A percentile compares a stretch with the other conserved stretches of the same genome.
Conservation (phyloP, 2,888 invertebrate species). For the Pedicia rivosa region DNA sequence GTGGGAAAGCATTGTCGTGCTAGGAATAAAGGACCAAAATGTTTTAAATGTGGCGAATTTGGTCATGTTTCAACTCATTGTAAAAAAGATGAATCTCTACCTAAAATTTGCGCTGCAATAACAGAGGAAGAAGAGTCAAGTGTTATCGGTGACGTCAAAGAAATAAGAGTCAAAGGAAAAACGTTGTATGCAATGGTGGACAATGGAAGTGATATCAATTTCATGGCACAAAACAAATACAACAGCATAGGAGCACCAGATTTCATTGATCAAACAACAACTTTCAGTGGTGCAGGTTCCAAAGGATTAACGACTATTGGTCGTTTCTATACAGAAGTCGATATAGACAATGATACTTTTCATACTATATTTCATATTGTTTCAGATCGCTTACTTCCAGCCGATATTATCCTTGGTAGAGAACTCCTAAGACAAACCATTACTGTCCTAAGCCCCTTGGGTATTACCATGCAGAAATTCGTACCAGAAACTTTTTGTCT, state of each 20-base stretch:
- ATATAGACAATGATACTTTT: background rate
- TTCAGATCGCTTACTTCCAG: background rate
- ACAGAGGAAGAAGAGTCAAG: too few relatives aligned
- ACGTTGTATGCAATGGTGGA: background rate
- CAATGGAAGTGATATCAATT: background rate
- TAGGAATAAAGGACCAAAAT: background rate
- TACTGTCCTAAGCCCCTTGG: background rate
- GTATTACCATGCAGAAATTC: background rate
- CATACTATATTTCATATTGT: background rate
- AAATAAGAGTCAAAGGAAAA: background rate
- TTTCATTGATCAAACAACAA: background rate
- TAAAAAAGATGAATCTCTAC: too few relatives aligned
- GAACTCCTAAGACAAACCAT: background rate
- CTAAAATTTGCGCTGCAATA: background rate
- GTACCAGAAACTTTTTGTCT: background rate
- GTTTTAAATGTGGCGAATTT: background rate
- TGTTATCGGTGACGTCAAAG: background rate
- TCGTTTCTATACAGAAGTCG: background rate
- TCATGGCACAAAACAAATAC: background rate
- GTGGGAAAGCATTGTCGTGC: background rate
- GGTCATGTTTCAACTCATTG: slow-evolving; percentile 2
- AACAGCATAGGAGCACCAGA: background rate
- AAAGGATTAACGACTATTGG: background rate
- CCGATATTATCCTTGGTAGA: background rate
- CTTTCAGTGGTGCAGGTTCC: background rate